phyloP scores from a whole-genome alignment of 2,797 vertebrate genomes.

The Chloroceryle inda region DNA sequence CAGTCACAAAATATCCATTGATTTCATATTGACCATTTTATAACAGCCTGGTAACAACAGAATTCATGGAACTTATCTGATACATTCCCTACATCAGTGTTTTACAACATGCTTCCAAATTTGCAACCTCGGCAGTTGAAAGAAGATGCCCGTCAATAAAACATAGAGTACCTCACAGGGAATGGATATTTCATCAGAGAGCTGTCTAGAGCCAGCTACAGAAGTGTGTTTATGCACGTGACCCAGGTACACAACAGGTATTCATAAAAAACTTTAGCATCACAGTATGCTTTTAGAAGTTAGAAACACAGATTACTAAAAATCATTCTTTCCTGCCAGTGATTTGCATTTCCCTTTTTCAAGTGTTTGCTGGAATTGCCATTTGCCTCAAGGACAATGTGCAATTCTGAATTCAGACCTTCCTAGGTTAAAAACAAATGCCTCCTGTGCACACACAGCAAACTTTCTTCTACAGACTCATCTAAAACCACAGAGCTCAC shows the following conservation, averaged over 20 bases:
- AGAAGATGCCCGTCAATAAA: neutral
- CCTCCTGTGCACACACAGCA: neutral
- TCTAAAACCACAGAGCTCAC: neutral
- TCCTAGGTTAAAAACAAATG: neutral
- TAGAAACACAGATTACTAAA: neutral
- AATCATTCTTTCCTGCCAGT: neutral
- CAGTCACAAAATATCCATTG: neutral
- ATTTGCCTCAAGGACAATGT: neutral
- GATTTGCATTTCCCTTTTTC: neutral
- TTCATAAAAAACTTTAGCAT: neutral
- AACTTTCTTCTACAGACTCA: neutral
- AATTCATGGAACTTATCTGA: neutral
- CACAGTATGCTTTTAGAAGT: neutral
- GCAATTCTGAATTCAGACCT: neutral
- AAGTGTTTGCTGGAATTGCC: neutral
- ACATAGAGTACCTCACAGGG: neutral
- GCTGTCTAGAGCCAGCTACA: neutral
- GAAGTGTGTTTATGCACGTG: neutral
- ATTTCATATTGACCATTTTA: neutral
- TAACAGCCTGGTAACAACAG: neutral
- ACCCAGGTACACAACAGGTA: neutral
- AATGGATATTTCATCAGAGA: neutral
- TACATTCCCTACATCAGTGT: neutral
- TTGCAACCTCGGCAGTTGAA: neutral
- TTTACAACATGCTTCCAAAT: neutral